Conservation (phyloP, 2,888 invertebrate genomes). For the Ypsolopha scabrella region DNA sequence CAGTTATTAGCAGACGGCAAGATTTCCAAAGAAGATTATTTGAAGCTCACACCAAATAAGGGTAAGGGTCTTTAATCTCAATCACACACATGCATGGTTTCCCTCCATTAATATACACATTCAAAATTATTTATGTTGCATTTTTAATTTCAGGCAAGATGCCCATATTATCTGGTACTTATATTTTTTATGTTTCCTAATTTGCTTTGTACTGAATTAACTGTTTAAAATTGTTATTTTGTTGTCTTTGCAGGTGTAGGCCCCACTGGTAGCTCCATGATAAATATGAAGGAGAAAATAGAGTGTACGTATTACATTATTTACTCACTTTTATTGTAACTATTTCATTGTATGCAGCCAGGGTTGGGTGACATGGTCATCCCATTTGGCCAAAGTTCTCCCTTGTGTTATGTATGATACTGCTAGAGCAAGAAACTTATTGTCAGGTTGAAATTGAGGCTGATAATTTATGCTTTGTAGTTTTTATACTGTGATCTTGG, state of each 20-base stretch:
- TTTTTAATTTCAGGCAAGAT: conserved; percentile 8
- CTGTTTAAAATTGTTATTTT: neutral
- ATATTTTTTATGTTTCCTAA: conserved; percentile 5
- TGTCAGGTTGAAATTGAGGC: no score
- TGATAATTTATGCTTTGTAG: no score
- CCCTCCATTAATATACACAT: no score
- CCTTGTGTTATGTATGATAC: no score
- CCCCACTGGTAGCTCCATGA: neutral
- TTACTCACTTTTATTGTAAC: neutral
- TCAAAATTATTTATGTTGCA: neutral
- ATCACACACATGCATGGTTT: neutral
- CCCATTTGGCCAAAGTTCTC: no score
- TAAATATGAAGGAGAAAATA: conserved; percentile 8
- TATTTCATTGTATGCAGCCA: no score
- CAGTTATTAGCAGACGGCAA: conserved; percentile 63
- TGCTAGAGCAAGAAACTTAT: no score
- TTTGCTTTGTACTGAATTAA: conserved; percentile 1
- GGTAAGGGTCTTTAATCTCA: conserved; percentile 26
- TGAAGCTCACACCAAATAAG: conserved; percentile 57
- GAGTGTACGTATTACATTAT: conserved; percentile 6
- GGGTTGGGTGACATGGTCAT: no score
- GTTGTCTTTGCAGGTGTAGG: conserved; percentile 3
- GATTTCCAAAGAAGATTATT: conserved; percentile 55
- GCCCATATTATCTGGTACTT: neutral
- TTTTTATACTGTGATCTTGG: no score